Percentiles rank a stretch among this genome's conserved stretches.
phyloP scores from a whole-genome alignment of 2,113 vertebrate species.

The Carassius carassius region DNA sequence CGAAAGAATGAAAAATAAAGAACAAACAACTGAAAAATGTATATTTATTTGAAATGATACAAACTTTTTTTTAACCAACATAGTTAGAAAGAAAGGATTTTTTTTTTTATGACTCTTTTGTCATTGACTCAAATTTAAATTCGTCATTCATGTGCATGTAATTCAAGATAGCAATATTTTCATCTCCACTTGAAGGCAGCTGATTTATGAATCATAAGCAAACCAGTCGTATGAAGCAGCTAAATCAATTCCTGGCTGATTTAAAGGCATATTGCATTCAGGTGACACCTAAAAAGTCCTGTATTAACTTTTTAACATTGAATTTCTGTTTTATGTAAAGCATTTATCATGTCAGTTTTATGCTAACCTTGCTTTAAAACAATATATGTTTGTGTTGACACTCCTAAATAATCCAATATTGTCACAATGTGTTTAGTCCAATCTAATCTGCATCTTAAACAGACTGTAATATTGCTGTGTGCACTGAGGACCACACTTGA shows the following conservation, averaged over 20 bases:
- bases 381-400: not conserved
- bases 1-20: no score
- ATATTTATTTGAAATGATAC: no score
- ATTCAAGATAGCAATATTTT: slow-evolving; percentile 2
- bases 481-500: slow-evolving; percentile 38
- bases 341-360: not conserved
- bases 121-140: not conserved
- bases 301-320: not conserved
- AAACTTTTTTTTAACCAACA: no score
- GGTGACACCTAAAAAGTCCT: not conserved
- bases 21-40: no score
- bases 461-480: slow-evolving; percentile 54
- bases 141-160: not conserved
- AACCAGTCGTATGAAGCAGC: not conserved
- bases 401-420: not conserved
- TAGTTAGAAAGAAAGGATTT: no score
- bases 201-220: not conserved
- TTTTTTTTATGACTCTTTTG: not conserved
- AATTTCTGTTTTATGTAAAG: not conserved
- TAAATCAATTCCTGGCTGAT: not conserved
- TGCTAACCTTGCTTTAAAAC: not conserved
- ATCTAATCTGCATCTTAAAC: slow-evolving; percentile 60
- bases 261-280: slow-evolving; percentile 48
- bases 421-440: slow-evolving; percentile 36
- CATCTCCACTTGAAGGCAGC: not conserved